Percentiles rank a stretch among this genome's conserved stretches.
Evolutionary conservation across 2,888 invertebrate species (phyloP).

Genomic region (Cylloceria caligata): DNA sequence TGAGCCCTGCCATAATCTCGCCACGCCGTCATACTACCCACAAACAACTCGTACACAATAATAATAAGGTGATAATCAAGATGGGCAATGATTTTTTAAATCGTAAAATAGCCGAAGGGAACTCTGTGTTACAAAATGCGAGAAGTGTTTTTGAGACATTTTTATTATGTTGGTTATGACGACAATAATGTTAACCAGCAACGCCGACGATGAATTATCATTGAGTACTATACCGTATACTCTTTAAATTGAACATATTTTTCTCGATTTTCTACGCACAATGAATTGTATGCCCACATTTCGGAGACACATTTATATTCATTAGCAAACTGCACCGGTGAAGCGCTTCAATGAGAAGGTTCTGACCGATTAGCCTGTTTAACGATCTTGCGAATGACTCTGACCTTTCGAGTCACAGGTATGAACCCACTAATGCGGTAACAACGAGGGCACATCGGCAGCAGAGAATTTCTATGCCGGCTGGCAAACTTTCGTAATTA

Average conservation of each 20-base stretch:
- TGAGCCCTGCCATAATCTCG: slow-evolving; percentile 2
- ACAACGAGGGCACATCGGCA: slow-evolving; percentile 22
- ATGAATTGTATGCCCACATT: neutral
- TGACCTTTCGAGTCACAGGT: slow-evolving; percentile 10
- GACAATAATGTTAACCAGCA: too few relatives aligned
- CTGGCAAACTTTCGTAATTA: slow-evolving; percentile 55
- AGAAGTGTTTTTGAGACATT: too few relatives aligned
- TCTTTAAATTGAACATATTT: too few relatives aligned
- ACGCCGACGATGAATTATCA: too few relatives aligned
- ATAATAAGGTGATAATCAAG: neutral
- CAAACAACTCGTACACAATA: neutral
- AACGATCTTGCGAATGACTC: slow-evolving; percentile 49
- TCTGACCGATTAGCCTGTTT: slow-evolving; percentile 38
- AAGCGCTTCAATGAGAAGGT: slow-evolving; percentile 36
- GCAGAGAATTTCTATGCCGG: neutral
- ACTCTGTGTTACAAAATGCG: too few relatives aligned
- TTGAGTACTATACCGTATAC: too few relatives aligned
- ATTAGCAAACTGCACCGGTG: neutral
- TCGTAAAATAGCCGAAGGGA: neutral
- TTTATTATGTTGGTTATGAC: too few relatives aligned
- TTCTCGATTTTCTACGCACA: too few relatives aligned
- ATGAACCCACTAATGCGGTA: slow-evolving; percentile 26
- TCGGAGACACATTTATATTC: slow-evolving; percentile 14
- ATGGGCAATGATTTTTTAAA: neutral
- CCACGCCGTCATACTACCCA: neutral